Conservation (phyloP, 2,797 vertebrate species). For the Parambassis ranga region DNA sequence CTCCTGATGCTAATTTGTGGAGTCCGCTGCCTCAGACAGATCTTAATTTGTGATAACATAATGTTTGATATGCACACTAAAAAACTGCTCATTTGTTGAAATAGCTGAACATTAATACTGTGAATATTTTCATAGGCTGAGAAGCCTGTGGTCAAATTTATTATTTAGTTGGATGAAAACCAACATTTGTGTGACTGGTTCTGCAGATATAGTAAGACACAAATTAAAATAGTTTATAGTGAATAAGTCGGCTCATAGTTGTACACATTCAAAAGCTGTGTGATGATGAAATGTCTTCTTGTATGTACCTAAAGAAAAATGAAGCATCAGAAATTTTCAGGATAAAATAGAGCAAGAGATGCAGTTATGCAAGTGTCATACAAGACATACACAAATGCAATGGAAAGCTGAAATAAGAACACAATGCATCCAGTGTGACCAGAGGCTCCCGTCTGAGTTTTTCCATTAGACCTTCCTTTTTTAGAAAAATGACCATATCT, state of each 20-base stretch:
- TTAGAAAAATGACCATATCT: background rate
- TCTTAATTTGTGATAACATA: constrained; percentile 25
- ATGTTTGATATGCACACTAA: constrained; percentile 33
- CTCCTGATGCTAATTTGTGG: constrained; percentile 8
- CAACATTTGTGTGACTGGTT: constrained; percentile 22
- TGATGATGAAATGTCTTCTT: background rate
- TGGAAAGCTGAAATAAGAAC: too few species aligned
- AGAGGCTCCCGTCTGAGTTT: background rate
- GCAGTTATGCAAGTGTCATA: too few species aligned
- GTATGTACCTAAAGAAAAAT: background rate
- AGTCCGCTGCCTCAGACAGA: constrained; percentile 1
- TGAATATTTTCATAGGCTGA: constrained; percentile 35
- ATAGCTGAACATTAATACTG: constrained; percentile 21
- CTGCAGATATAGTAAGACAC: constrained; percentile 4
- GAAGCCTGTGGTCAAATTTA: constrained; percentile 30
- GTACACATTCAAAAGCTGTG: background rate
- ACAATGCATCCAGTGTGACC: too few species aligned
- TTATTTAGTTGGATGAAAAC: constrained; percentile 21
- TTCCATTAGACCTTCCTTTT: background rate
- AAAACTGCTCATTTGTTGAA: constrained; percentile 44
- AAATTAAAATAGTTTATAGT: background rate
- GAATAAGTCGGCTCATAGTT: background rate
- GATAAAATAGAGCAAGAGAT: too few species aligned
- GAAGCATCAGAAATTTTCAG: too few species aligned
- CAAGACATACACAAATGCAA: too few species aligned